Conservation (phyloP, 2,113 vertebrate species). For the Colossoma macropomum region DNA sequence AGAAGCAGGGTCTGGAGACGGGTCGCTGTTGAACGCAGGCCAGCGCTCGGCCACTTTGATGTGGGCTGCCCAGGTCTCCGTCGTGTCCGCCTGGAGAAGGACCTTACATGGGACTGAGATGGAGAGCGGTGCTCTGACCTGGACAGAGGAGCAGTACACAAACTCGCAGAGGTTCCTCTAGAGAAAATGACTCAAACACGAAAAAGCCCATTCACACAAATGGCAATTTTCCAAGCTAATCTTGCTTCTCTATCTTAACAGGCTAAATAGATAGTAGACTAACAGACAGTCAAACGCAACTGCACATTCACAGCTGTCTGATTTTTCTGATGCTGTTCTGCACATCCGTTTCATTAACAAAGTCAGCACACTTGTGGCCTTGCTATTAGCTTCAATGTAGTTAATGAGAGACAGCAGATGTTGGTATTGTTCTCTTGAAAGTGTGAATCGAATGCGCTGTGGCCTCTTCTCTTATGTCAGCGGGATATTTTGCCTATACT, state of each 20-base stretch:
- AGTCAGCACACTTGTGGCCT: constrained; percentile 70
- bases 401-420: constrained; percentile 79
- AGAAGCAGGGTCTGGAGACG: constrained; percentile 61
- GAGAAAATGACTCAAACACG: not conserved
- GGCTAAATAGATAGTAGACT: not conserved
- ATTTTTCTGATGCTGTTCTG: constrained; percentile 36
- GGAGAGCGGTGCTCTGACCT: not conserved
- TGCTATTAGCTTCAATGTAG: constrained; percentile 74
- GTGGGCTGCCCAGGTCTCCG: constrained; percentile 68
- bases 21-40: constrained; percentile 67
- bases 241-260: not conserved
- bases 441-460: constrained; percentile 58
- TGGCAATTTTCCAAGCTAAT: not conserved
- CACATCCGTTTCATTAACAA: constrained; percentile 66
- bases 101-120: constrained; percentile 24
- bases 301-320: constrained; percentile 27
- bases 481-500: constrained; percentile 43
- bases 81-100: constrained; percentile 4
- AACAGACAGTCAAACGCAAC: not conserved
- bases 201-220: not conserved
- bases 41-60: constrained; percentile 61
- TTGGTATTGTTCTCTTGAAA: constrained; percentile 69
- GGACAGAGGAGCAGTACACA: not conserved
- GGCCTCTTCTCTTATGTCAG: constrained; percentile 63
- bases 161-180: not conserved